Percentiles rank a stretch among this genome's conserved stretches.
Conservation (phyloP, 2,797 vertebrate genomes). For the Manis javanica region DNA sequence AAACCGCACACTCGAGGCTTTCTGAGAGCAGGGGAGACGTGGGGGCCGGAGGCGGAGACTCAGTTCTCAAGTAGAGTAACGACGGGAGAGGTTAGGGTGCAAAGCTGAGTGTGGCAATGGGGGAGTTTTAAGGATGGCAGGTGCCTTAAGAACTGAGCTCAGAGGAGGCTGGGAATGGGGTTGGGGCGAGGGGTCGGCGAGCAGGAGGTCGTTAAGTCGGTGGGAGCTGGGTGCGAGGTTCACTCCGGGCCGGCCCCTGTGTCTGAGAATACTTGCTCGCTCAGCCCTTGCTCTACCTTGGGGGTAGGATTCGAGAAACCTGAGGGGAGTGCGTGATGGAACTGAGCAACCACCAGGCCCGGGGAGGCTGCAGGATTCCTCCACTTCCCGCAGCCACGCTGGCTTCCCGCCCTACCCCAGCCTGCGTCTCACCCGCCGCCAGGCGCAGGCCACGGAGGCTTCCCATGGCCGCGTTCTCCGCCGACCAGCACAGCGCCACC, state of each 20-base stretch:
- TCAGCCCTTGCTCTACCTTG: neutral
- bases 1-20: neutral
- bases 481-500: neutral
- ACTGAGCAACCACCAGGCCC: neutral
- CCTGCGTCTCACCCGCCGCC: constrained; percentile 78
- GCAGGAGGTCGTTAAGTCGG: neutral
- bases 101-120: neutral
- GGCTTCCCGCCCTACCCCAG: constrained; percentile 77
- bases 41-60: no score
- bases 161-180: no score
- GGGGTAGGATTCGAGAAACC: neutral
- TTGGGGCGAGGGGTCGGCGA: neutral
- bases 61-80: neutral
- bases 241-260: neutral
- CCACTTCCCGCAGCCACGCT: constrained; percentile 58
- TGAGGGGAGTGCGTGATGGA: neutral
- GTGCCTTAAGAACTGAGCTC: neutral
- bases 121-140: neutral
- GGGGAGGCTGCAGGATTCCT: constrained; percentile 84
- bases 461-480: constrained; percentile 62
- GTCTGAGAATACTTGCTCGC: neutral
- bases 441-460: constrained; percentile 63
- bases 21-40: neutral
- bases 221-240: neutral
- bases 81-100: neutral